phyloP scores from a whole-genome alignment of 2,888 invertebrate genomes.

The Pollenia angustigena region DNA sequence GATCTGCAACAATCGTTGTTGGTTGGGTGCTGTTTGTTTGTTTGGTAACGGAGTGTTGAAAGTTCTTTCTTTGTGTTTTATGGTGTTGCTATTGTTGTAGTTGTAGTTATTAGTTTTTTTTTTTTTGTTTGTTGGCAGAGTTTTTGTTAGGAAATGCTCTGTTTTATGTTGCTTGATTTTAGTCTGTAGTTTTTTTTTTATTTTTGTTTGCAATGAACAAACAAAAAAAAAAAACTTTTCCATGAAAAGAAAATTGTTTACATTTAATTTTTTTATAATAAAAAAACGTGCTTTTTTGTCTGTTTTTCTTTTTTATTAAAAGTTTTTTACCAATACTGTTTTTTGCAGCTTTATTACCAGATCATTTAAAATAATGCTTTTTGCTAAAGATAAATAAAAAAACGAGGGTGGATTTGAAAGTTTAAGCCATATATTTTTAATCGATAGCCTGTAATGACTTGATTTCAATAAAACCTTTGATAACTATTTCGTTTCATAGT shows the following conservation, averaged over 20 bases:
- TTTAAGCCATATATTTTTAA: background rate
- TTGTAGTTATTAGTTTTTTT: slow-evolving; percentile 22
- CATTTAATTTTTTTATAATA: slow-evolving; percentile 54
- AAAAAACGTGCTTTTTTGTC: slow-evolving; percentile 64
- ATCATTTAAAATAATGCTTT: slow-evolving; percentile 52
- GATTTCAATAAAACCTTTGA: too few relatives aligned
- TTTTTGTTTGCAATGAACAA: slow-evolving; percentile 7
- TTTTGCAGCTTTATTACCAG: slow-evolving; percentile 61
- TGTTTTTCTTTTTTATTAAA: slow-evolving; percentile 43
- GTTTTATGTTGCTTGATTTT: slow-evolving; percentile 35
- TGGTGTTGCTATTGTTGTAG: slow-evolving; percentile 34
- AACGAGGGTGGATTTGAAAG: slow-evolving; percentile 13
- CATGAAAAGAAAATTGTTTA: slow-evolving; percentile 72
- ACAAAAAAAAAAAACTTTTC: slow-evolving; percentile 57
- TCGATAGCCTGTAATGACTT: background rate
- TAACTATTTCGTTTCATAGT: background rate
- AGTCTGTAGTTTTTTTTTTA: slow-evolving; percentile 19
- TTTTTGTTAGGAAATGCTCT: slow-evolving; percentile 55
- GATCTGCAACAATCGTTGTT: slow-evolving; percentile 55
- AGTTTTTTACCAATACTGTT: slow-evolving; percentile 27
- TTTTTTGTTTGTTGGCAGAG: slow-evolving; percentile 37
- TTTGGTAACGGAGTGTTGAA: slow-evolving; percentile 59
- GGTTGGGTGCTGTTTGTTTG: slow-evolving; percentile 11
- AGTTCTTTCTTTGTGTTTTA: slow-evolving; percentile 56
- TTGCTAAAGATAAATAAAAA: background rate